Evolutionary conservation across 2,888 invertebrate species (phyloP), one percentile per base, ranked within the genome.

Genomic region (Acanthopleura granulata): DNA sequence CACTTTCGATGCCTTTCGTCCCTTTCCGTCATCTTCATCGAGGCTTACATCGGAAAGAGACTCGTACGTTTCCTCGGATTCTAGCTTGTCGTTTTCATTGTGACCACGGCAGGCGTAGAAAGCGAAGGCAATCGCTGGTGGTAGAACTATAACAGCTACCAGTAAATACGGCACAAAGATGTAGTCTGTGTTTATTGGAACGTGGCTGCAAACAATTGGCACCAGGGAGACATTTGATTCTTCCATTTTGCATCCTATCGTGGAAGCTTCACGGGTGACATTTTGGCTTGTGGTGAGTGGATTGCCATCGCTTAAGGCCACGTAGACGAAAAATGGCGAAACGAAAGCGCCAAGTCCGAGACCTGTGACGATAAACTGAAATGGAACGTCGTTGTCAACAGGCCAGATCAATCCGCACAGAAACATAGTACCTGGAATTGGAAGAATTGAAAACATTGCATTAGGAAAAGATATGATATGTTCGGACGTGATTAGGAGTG

Each of bases 131-230:
- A 69, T 29, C 30, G 25, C 69, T 29, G 69, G n/a, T 4, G 69
- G 69, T 18, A 69, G 69, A 69, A 69, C 29, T 16, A 69, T 69
- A 4, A 69, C 22, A 29, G 69, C 69, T 1, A 69, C 69, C 30
- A 69, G 16, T 18, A 30, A 18, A 30, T 69, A 69, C n/a, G 69
- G 69, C 6, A 69, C n/a, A 69, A 27, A 69, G 12, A 30, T 69
- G 6, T 22, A n/a, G 57, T 57, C 57, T 57, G 57, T 22, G 22
- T 22, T n/a, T 9, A 22, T 57, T 57, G 57, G 57, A 18, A 57
- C 9, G 40, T 40, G 40, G 40, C 40, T 40, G 40, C 40, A 40
- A 9, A 40, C 40, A 40, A 40, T 40, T 6, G 40, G 40, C 40
- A 40, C 40, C 40, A 40, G 40, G 4, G 40, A 40, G 9, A 40